Evolutionary conservation across 2,113 vertebrate genomes (phyloP).

Genomic region (Muntiacus reevesi): DNA sequence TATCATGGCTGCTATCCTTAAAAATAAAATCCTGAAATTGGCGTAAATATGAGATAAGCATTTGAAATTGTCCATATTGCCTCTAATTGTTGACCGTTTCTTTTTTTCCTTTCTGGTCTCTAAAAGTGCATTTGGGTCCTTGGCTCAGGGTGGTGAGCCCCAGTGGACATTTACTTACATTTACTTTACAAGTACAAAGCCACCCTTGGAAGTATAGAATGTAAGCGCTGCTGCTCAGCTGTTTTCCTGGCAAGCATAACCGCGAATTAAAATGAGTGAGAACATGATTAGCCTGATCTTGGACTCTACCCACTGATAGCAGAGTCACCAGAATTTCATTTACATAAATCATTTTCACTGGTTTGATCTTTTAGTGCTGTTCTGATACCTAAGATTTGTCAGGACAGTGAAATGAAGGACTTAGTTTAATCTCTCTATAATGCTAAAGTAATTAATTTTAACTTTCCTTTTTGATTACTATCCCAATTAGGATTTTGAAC

Average conservation of each 20-base stretch:
- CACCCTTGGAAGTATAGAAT: not conserved
- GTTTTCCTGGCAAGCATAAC: not conserved
- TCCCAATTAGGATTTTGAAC: not conserved
- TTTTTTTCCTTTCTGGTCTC: not conserved
- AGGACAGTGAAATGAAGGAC: not conserved
- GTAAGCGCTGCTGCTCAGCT: not conserved
- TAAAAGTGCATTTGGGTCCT: not conserved
- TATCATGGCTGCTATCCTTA: not conserved
- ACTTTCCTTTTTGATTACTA: not conserved
- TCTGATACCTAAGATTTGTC: not conserved
- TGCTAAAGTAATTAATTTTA: not conserved
- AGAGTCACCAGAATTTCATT: not conserved
- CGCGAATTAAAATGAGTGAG: not conserved
- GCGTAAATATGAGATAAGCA: not conserved
- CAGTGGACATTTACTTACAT: not conserved
- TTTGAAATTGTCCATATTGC: conserved; percentile 1
- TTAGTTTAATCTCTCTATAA: not conserved
- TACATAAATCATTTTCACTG: not conserved
- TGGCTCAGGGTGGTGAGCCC: not conserved
- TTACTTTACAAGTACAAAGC: not conserved
- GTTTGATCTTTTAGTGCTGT: not conserved
- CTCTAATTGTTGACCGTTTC: not conserved
- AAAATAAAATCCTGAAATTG: not conserved
- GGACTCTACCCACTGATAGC: not conserved
- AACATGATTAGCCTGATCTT: not conserved